Evolutionary conservation across 2,113 vertebrate genomes (phyloP).

Genomic region (Chaetodon auriga): DNA sequence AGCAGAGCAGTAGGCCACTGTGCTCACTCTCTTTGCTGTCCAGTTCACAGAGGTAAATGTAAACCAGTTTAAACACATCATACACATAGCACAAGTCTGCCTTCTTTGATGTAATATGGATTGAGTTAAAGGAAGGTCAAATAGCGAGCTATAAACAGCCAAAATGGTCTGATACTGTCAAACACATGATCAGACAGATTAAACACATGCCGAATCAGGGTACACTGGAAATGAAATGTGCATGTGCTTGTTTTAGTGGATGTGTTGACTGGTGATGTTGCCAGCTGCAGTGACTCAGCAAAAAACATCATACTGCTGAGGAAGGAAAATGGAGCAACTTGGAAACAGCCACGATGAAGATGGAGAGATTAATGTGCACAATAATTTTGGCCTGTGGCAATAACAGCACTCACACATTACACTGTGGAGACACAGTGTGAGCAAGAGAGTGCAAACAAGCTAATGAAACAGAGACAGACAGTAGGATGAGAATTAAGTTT

Average conservation of each 20-base stretch:
- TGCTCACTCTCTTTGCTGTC: slow-evolving; percentile 4
- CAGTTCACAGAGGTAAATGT: slow-evolving; percentile 1
- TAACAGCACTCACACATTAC: slow-evolving; percentile 13
- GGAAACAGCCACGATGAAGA: slow-evolving; percentile 39
- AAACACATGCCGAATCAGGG: not conserved
- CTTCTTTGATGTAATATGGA: not conserved
- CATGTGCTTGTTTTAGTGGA: slow-evolving; percentile 29
- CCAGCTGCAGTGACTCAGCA: slow-evolving; percentile 76
- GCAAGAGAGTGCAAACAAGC: not conserved
- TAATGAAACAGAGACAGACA: slow-evolving; percentile 6
- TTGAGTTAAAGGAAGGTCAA: not conserved
- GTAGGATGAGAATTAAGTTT: slow-evolving; percentile 9
- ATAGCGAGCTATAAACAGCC: not conserved
- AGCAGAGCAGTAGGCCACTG: slow-evolving; percentile 1
- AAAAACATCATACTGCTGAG: slow-evolving; percentile 51
- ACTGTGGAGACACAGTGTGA: not conserved
- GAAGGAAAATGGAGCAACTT: slow-evolving; percentile 38
- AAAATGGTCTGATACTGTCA: not conserved
- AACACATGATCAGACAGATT: not conserved
- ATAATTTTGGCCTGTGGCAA: slow-evolving; percentile 44
- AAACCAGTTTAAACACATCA: slow-evolving; percentile 17
- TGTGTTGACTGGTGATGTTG: slow-evolving; percentile 31
- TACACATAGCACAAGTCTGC: not conserved
- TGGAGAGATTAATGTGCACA: slow-evolving; percentile 59
- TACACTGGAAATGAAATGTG: not conserved